phyloP scores from a whole-genome alignment of 2,888 invertebrate species.

The Baronia brevicornis region DNA sequence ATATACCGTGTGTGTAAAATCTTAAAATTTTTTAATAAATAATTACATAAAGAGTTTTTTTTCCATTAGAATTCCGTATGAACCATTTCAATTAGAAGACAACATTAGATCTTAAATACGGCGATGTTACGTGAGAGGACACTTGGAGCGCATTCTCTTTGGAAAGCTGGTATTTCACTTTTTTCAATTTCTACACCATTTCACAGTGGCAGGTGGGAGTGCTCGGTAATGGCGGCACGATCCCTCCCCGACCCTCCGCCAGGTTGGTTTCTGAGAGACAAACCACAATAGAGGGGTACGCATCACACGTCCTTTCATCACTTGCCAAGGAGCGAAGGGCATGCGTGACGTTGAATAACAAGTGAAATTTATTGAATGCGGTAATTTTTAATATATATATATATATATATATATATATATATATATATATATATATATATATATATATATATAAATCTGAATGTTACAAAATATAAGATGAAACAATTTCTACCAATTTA shows the following conservation, averaged over 20 bases:
- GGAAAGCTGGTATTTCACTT: slow-evolving; percentile 3
- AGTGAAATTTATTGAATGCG: slow-evolving; percentile 32
- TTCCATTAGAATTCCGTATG: not conserved
- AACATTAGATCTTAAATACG: too few species aligned
- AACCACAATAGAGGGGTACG: slow-evolving; percentile 55
- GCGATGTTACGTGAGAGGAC: too few species aligned
- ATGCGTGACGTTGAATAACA: slow-evolving; percentile 26
- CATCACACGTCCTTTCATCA: slow-evolving; percentile 68
- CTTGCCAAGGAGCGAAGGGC: slow-evolving; percentile 57
- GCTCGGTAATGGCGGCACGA: slow-evolving; percentile 30
- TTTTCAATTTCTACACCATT: slow-evolving; percentile 31
- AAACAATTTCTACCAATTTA: too few species aligned
- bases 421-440: too few species aligned
- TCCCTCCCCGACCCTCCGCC: slow-evolving; percentile 10
- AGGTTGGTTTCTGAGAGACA: slow-evolving; percentile 28
- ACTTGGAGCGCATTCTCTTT: slow-evolving; percentile 2
- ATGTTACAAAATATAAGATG: too few species aligned
- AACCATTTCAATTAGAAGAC: not conserved
- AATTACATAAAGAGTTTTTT: not conserved
- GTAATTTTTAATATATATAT: slow-evolving; percentile 15
- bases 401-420: not conserved
- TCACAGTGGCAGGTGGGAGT: slow-evolving; percentile 38
- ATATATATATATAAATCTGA: too few species aligned
- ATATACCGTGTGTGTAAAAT: too few species aligned
- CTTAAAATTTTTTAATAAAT: not conserved